Conservation (phyloP, 1,140 invertebrate genomes). For the Drosophila insularis region DNA sequence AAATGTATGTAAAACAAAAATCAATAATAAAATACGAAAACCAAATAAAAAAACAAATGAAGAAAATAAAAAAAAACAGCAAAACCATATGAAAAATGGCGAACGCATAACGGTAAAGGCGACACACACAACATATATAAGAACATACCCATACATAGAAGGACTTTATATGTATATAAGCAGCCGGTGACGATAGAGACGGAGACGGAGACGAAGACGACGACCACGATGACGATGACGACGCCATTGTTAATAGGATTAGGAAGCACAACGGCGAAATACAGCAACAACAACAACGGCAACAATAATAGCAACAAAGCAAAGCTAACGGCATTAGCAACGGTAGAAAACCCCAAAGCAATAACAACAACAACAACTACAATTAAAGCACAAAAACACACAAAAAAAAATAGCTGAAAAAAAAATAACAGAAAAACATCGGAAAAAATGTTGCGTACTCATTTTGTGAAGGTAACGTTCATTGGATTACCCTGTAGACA, state of each 20-base stretch:
- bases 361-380: slow-evolving; percentile 38
- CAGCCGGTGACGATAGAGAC: slow-evolving; percentile 49
- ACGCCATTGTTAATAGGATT: slow-evolving; percentile 77
- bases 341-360: slow-evolving; percentile 57
- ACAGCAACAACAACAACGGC: slow-evolving; percentile 42
- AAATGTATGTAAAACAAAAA: slow-evolving; percentile 13
- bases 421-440: slow-evolving; percentile 19
- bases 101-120: slow-evolving; percentile 43
- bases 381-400: slow-evolving; percentile 35
- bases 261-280: slow-evolving; percentile 64
- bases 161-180: slow-evolving; percentile 22
- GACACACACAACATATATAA: slow-evolving; percentile 9
- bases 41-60: neutral
- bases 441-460: slow-evolving; percentile 5
- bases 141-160: slow-evolving; percentile 3
- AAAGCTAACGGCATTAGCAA: slow-evolving; percentile 74
- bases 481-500: neutral
- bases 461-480: neutral
- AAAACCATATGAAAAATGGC: slow-evolving; percentile 60
- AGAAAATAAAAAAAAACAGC: slow-evolving; percentile 1
- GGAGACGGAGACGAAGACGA: slow-evolving; percentile 37
- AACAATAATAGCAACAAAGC: slow-evolving; percentile 42
- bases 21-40: slow-evolving; percentile 27
- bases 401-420: neutral
- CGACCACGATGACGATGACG: slow-evolving; percentile 50